Percentiles rank a stretch among this genome's conserved stretches.
Evolutionary conservation across 2,888 invertebrate genomes (phyloP).

Genomic region (Leucoptera coffeella): DNA sequence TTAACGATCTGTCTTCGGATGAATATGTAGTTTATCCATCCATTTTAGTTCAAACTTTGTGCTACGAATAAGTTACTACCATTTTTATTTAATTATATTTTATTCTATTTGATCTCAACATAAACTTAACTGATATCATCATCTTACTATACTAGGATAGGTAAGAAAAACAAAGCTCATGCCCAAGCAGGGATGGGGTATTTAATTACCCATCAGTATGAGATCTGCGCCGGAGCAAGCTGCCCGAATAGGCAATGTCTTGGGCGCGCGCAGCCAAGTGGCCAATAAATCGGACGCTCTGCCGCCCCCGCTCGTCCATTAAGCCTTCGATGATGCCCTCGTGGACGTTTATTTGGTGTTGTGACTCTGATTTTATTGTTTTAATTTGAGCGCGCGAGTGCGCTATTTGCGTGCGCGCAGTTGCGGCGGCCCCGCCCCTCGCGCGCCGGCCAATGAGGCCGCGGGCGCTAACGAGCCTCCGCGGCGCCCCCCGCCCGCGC

Average conservation of each 20-base stretch:
- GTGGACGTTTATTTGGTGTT: slow-evolving; percentile 46
- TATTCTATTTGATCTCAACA: too few relatives aligned
- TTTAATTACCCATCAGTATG: too few relatives aligned
- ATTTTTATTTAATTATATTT: too few relatives aligned
- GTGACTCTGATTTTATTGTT: slow-evolving; percentile 52
- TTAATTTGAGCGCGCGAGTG: slow-evolving; percentile 50
- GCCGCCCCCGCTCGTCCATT: slow-evolving; percentile 43
- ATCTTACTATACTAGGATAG: too few relatives aligned
- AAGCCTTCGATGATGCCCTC: slow-evolving; percentile 42
- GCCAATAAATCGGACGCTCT: slow-evolving; percentile 34
- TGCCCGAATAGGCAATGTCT: slow-evolving; percentile 1
- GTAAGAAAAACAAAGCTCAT: too few relatives aligned
- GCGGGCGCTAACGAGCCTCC: slow-evolving; percentile 21
- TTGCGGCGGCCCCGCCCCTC: slow-evolving; percentile 25
- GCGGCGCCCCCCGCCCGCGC: slow-evolving; percentile 19
- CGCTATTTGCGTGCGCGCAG: slow-evolving; percentile 52
- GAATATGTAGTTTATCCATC: too few relatives aligned
- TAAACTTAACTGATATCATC: too few relatives aligned
- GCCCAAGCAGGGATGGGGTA: too few relatives aligned
- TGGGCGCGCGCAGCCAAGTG: too few relatives aligned
- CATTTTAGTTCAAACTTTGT: too few relatives aligned
- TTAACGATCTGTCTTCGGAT: too few relatives aligned
- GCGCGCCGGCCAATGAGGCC: slow-evolving; percentile 30
- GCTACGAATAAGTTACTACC: too few relatives aligned
- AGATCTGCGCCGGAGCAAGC: slow-evolving; percentile 1